A percentile compares a stretch with the other conserved stretches of the same genome.
These are phyloP conservation scores for Ooceraea biroi DNA, from an alignment of 1,140 invertebrate genomes.

Conservation along the genomic window DNA sequence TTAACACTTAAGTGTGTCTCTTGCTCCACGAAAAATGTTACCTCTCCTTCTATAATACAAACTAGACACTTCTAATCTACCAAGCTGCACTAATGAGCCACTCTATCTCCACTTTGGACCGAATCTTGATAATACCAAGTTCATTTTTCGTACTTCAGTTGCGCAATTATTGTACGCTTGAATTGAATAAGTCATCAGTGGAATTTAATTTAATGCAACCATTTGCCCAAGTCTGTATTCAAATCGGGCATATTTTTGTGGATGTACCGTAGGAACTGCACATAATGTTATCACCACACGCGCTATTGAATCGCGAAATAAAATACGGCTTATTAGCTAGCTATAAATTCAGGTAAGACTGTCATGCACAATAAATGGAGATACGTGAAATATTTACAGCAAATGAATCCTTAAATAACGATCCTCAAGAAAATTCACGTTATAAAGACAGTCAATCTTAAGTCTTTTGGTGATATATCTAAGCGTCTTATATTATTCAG, in stretches of 20 bases:
- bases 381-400: no score
- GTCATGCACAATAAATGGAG: no score
- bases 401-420: no score
- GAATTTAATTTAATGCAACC: background rate
- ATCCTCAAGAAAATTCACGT: no score
- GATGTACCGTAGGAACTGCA: background rate
- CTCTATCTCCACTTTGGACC: no score
- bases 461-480: no score
- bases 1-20: background rate
- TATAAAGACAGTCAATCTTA: no score
- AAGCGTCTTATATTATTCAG: no score
- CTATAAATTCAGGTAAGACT: background rate
- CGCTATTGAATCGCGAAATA: background rate
- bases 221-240: background rate
- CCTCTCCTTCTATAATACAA: background rate
- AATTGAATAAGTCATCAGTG: background rate
- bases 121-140: no score
- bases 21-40: background rate
- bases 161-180: background rate
- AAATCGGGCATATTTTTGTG: background rate
- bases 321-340: background rate
- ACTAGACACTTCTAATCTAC: no score
- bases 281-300: background rate
- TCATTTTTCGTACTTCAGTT: background rate
- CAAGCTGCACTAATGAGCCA: no score